Conservation (phyloP, 92 coral and sea anemone species). For the Porites divaricata region DNA sequence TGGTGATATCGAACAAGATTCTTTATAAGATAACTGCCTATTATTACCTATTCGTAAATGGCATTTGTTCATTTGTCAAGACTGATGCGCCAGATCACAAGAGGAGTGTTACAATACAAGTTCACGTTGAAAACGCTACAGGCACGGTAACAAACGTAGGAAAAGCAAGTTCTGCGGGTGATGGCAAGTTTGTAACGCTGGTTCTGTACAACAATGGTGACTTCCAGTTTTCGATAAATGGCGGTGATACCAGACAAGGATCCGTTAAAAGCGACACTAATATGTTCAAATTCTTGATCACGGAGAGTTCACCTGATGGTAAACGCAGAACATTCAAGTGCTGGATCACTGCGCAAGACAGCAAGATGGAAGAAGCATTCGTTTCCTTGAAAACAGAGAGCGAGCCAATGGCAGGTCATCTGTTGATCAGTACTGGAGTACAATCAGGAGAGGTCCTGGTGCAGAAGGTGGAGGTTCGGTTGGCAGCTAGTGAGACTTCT, state of each 20-base stretch:
- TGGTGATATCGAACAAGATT: constrained; percentile 58
- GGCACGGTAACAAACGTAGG: neutral
- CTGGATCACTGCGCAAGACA: constrained; percentile 28
- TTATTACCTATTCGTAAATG: neutral
- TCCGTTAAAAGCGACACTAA: constrained; percentile 12
- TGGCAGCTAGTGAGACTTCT: neutral
- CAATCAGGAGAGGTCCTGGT: constrained; percentile 36
- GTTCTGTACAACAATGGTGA: constrained; percentile 12
- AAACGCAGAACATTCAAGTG: constrained; percentile 3
- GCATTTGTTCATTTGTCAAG: constrained; percentile 24
- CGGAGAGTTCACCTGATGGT: neutral
- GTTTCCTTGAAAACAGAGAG: constrained; percentile 21
- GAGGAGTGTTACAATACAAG: constrained; percentile 5
- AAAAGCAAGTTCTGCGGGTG: neutral
- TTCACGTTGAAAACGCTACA: neutral
- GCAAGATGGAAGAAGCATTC: neutral
- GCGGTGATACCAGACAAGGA: constrained; percentile 6
- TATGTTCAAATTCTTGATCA: constrained; percentile 14
- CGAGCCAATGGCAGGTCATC: constrained; percentile 15
- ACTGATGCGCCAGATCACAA: neutral
- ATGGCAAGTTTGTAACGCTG: neutral
- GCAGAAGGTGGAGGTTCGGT: neutral
- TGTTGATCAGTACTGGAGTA: neutral
- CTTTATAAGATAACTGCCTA: neutral
- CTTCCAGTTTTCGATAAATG: constrained; percentile 9